Percentiles rank a stretch among this genome's conserved stretches.
phyloP scores from a whole-genome alignment of 2,888 invertebrate genomes.

The Hedychridium roseum region DNA sequence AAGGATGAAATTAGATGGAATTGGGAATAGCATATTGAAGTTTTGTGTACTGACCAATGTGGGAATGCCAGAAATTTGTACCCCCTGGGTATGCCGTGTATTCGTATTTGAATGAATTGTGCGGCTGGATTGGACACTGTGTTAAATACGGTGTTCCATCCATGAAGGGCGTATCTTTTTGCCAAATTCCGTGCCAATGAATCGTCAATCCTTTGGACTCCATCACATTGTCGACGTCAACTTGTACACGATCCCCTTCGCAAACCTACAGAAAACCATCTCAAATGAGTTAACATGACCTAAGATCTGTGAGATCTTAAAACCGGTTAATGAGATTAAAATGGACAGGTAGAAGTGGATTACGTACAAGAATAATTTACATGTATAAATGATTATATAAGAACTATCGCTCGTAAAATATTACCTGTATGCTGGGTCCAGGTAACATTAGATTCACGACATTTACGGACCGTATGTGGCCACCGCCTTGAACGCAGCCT shows the following conservation, averaged over 20 bases:
- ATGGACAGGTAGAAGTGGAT: too few species aligned
- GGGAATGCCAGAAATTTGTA: constrained; percentile 64
- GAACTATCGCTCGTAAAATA: background rate
- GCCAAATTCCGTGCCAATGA: constrained; percentile 67
- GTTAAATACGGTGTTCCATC: constrained; percentile 64
- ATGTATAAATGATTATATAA: background rate
- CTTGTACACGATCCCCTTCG: constrained; percentile 63
- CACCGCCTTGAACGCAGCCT: constrained; percentile 48
- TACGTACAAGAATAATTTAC: too few species aligned
- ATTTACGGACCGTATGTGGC: constrained; percentile 39
- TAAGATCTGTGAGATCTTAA: too few species aligned
- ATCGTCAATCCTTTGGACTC: constrained; percentile 62
- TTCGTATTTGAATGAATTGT: constrained; percentile 56
- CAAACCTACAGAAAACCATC: constrained; percentile 66
- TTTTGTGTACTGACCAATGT: constrained; percentile 48
- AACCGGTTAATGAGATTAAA: too few species aligned
- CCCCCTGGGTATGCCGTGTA: constrained; percentile 60
- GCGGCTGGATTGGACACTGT: constrained; percentile 62
- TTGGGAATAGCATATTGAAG: too few species aligned
- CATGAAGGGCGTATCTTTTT: constrained; percentile 58
- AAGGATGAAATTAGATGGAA: too few species aligned
- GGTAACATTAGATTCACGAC: constrained; percentile 46
- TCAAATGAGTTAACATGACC: too few species aligned
- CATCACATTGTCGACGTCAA: constrained; percentile 62
- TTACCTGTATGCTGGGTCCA: constrained; percentile 47